Conservation (phyloP, 2,113 vertebrate genomes). For the Percina caprodes region DNA sequence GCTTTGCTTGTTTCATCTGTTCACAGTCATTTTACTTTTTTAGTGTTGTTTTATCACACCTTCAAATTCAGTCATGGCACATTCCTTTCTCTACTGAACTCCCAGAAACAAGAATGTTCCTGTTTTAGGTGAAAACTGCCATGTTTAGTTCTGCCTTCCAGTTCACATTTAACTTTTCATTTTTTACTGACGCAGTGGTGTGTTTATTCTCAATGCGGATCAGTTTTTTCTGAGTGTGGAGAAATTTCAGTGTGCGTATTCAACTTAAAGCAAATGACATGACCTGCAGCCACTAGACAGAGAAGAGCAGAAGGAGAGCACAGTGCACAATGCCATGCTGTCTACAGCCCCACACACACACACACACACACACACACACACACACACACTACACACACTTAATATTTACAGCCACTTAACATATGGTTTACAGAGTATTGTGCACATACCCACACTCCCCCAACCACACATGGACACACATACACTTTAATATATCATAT, state of each 20-base stretch:
- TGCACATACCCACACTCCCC: slow-evolving; percentile 23
- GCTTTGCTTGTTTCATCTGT: slow-evolving; percentile 71
- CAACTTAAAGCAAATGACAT: slow-evolving; percentile 55
- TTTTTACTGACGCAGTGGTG: slow-evolving; percentile 20
- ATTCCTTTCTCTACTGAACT: slow-evolving; percentile 62
- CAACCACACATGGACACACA: slow-evolving; percentile 33
- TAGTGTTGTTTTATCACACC: slow-evolving; percentile 75
- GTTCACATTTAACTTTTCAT: slow-evolving; percentile 58
- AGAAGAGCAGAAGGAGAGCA: slow-evolving; percentile 54
- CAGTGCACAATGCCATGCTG: slow-evolving; percentile 40
- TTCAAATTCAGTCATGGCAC: slow-evolving; percentile 72
- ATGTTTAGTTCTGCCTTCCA: slow-evolving; percentile 64
- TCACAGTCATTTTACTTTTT: slow-evolving; percentile 53
- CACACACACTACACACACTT: slow-evolving; percentile 23
- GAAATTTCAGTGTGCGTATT: slow-evolving; percentile 38
- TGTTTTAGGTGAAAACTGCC: slow-evolving; percentile 75
- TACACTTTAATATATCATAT: slow-evolving; percentile 33
- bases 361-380: slow-evolving; percentile 19
- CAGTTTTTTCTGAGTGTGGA: slow-evolving; percentile 39
- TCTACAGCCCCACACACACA: slow-evolving; percentile 47
- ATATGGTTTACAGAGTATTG: slow-evolving; percentile 42
- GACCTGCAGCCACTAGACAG: slow-evolving; percentile 68
- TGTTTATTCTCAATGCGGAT: slow-evolving; percentile 52
- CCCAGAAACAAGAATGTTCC: slow-evolving; percentile 72
- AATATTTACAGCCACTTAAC: slow-evolving; percentile 30